phyloP scores from a whole-genome alignment of 2,797 vertebrate species.

The Sylvilagus floridanus region DNA sequence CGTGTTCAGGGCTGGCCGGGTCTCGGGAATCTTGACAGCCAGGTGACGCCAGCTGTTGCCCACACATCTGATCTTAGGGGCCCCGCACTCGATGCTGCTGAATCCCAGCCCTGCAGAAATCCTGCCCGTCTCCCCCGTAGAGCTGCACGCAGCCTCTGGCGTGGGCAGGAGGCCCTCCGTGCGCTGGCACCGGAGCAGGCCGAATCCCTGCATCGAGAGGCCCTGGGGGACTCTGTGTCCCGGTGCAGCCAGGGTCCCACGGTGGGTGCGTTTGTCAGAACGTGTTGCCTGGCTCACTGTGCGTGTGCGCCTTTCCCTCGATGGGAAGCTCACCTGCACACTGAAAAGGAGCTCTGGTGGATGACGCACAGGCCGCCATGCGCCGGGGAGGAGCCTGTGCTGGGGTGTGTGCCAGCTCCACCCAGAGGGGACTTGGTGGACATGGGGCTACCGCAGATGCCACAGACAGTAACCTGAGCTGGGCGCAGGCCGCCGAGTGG shows the following conservation, averaged over 20 bases:
- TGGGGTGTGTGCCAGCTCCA: neutral
- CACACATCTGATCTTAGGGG: neutral
- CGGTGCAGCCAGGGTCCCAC: constrained; percentile 1
- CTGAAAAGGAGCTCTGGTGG: neutral
- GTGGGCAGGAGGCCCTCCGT: neutral
- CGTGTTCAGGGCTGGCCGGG: neutral
- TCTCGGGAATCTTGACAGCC: neutral
- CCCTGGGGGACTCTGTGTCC: neutral
- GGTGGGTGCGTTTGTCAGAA: neutral
- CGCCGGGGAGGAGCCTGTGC: neutral
- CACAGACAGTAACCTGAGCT: neutral
- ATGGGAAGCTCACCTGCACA: neutral
- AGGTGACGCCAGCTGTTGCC: neutral
- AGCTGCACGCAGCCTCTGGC: neutral
- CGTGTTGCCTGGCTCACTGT: neutral
- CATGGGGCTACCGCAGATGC: neutral
- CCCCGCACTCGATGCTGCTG: neutral
- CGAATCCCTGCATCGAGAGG: neutral
- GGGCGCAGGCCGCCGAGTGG: neutral
- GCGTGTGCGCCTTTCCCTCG: neutral
- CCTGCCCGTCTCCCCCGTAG: neutral
- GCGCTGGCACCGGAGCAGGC: too few species aligned
- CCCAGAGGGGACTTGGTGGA: neutral
- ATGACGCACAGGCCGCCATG: neutral
- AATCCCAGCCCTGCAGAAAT: neutral